Percentiles rank a stretch among this genome's conserved stretches.
Evolutionary conservation across 1,140 invertebrate species (phyloP).

Genomic region (Dinoponera quadriceps): DNA sequence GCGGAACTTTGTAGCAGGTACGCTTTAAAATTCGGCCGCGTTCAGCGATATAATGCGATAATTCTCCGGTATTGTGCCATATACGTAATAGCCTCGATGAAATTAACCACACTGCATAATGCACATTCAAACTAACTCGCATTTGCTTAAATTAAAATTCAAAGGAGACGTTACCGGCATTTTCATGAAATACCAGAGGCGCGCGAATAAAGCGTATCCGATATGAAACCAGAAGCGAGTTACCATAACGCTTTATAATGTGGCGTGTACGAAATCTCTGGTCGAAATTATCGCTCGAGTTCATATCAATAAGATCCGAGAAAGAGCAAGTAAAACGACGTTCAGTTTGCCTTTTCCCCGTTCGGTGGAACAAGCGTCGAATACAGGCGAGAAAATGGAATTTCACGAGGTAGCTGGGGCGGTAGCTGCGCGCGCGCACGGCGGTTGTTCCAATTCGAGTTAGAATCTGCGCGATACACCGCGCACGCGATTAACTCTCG

Average conservation of each 20-base stretch:
- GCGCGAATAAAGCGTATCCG: neutral
- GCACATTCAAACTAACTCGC: neutral
- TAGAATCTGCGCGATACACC: conserved; percentile 46
- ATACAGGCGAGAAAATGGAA: conserved; percentile 21
- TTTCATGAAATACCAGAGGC: neutral
- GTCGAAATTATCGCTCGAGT: neutral
- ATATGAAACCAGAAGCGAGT: neutral
- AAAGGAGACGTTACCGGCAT: neutral
- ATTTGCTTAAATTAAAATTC: neutral
- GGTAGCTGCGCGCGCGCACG: conserved; percentile 6
- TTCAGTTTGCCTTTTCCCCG: neutral
- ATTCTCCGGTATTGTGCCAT: neutral
- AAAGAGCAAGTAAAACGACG: conserved; percentile 8
- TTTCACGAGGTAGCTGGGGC: conserved; percentile 16
- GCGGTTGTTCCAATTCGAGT: conserved; percentile 37
- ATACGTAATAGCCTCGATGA: neutral
- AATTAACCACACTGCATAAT: neutral
- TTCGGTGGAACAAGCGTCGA: conserved; percentile 19
- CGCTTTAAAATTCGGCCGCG: conserved; percentile 3
- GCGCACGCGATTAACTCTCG: conserved; percentile 31
- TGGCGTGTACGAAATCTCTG: neutral
- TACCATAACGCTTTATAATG: neutral
- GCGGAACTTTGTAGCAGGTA: neutral
- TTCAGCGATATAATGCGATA: neutral
- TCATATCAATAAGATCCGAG: neutral